phyloP scores from a whole-genome alignment of 1,140 invertebrate species.

The Solenopsis invicta region DNA sequence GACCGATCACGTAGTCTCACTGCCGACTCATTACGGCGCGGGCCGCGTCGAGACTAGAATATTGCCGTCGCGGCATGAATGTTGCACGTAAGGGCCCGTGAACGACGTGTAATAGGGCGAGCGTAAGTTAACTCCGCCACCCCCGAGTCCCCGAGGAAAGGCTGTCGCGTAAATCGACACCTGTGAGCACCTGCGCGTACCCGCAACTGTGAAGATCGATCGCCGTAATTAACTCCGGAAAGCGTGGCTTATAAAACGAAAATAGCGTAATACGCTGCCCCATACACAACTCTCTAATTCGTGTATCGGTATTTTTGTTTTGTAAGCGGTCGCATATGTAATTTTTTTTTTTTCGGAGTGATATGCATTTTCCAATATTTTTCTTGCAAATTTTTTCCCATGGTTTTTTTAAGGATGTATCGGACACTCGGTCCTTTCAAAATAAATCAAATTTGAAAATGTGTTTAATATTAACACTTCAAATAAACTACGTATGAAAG shows the following conservation, averaged over 20 bases:
- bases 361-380: background rate
- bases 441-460: too few relatives aligned
- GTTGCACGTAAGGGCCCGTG: constrained; percentile 74
- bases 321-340: too few relatives aligned
- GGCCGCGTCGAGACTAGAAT: constrained; percentile 79
- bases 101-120: constrained; percentile 65
- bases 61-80: constrained; percentile 78
- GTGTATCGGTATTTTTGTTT: background rate
- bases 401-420: too few relatives aligned
- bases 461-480: too few relatives aligned
- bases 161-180: constrained; percentile 66
- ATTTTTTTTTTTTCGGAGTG: background rate
- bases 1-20: constrained; percentile 72
- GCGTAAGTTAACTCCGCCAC: constrained; percentile 63
- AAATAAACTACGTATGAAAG: too few relatives aligned
- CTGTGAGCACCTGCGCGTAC: constrained; percentile 39
- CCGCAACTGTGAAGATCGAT: constrained; percentile 16
- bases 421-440: too few relatives aligned
- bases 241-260: background rate
- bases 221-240: constrained; percentile 16
- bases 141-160: constrained; percentile 18
- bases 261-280: background rate
- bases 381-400: too few relatives aligned
- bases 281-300: background rate
- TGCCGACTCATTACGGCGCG: constrained; percentile 71